Evolutionary conservation across 2,888 invertebrate genomes (phyloP), one percentile per base, ranked within the genome.

Genomic region (Abrostola tripartita): DNA sequence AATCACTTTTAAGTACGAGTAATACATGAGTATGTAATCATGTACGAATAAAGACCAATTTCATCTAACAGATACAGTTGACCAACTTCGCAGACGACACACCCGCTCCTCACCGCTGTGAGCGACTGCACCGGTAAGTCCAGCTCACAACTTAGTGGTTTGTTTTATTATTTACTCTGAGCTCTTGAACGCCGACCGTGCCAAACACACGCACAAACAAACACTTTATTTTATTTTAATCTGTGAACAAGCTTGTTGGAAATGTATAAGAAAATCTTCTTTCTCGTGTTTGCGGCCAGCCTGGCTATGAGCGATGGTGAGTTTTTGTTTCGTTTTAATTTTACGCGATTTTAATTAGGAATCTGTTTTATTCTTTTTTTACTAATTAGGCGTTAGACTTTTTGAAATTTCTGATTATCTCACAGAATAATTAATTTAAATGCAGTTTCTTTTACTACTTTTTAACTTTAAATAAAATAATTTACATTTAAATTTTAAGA

Each of bases 41-140:
- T 24, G 24, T 24, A 47, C 9, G 1, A 4, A 5, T 47, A 47
- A 24, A 24, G 44, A 7, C 5, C 8, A 47, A 5, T 41, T 57
- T 52, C n/a, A 49, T 12, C 38, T 24, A 44, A 61, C 44, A 24
- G 24, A 24, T 24, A 24, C 24, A 24, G 24, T 24, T 24, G 24
- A 24, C 24, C 24, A 24, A 24, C 24, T 24, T 24, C 24, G 24
- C 24, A 24, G 24, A 24, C 1, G 24, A 2, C 1, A 24, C 4
- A 4, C 24, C 24, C 24, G 24, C 24, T 24, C 24, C 24, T 24
- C 74, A 79, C 81, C 88, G 90, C 50, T 80, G 78, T 62, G 6
- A 70, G 59, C 79, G 85, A 84, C 55, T 79, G 81, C 90, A 93
- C 93, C 87, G 86, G 92, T 89, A 88, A 79, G 83, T 88, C 92